Percentiles rank a stretch among this genome's conserved stretches.
Evolutionary conservation across 2,797 vertebrate genomes (phyloP).

Genomic region (Iguana delicatissima): DNA sequence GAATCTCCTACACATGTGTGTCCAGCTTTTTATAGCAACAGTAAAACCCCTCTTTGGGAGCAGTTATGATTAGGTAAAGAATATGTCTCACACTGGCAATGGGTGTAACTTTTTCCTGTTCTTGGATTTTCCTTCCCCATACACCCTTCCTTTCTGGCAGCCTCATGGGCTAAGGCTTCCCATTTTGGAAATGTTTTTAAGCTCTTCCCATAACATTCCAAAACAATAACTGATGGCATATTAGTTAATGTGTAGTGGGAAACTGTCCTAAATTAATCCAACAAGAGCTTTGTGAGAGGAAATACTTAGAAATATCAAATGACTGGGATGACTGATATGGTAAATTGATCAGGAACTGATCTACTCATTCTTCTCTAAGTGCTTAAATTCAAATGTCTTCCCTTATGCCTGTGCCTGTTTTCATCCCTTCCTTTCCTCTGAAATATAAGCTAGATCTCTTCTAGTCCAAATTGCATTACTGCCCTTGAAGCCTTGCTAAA

Average conservation of each 20-base stretch:
- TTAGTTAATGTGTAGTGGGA: not conserved
- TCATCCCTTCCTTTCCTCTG: rapidly evolving
- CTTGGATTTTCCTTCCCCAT: conserved; percentile 36
- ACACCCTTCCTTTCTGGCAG: conserved; percentile 24
- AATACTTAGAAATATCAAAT: not conserved
- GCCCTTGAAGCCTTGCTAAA: not conserved
- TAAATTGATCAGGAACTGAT: not conserved
- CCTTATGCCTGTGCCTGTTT: not conserved
- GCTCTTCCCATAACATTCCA: rapidly evolving
- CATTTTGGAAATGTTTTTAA: not conserved
- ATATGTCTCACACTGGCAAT: conserved; percentile 42
- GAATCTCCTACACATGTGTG: conserved; percentile 53
- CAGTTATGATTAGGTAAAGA: conserved; percentile 52
- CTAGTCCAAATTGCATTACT: rapidly evolving
- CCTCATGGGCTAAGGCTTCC: not conserved
- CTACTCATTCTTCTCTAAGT: rapidly evolving
- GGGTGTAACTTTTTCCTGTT: conserved; percentile 24
- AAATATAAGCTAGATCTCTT: not conserved
- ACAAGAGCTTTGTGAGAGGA: rapidly evolving
- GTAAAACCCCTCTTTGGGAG: conserved; percentile 66
- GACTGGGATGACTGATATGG: not conserved
- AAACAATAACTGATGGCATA: not conserved
- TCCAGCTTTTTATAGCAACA: conserved; percentile 59
- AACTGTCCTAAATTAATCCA: not conserved
- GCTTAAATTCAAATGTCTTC: conserved; percentile 7